Percentiles rank a stretch among this genome's conserved stretches.
These are phyloP conservation scores for Masticophis lateralis DNA, from an alignment of 2,797 vertebrate species.

Conservation along the genomic window DNA sequence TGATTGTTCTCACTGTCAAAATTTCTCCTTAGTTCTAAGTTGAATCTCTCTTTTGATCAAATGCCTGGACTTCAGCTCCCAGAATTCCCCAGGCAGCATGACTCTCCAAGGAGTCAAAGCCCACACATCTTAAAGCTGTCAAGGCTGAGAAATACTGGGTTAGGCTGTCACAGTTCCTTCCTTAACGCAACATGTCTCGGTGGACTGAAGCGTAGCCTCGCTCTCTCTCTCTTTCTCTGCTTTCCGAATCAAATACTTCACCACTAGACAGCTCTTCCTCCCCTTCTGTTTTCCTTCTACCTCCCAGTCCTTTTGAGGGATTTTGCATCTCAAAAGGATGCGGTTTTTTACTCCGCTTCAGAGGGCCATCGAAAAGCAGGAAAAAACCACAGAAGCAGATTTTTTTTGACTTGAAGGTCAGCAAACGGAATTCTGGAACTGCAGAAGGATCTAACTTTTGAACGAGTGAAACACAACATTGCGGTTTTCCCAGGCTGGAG, in stretches of 20 bases:
- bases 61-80: neutral
- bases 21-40: too few species aligned
- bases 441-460: neutral
- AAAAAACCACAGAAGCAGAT: neutral
- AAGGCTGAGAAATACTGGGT: neutral
- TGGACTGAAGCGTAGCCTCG: neutral
- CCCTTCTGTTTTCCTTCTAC: neutral
- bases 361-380: neutral
- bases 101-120: neutral
- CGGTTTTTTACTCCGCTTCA: neutral
- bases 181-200: neutral
- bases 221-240: too few species aligned
- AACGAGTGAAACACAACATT: neutral
- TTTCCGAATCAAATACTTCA: neutral
- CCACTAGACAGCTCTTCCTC: neutral
- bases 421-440: neutral
- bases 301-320: neutral
- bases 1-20: too few species aligned
- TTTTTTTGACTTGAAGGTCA: constrained; percentile 18
- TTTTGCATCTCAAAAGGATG: constrained; percentile 6
- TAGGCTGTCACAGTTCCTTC: neutral
- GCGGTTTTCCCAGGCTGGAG: neutral
- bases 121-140: neutral
- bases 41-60: too few species aligned
- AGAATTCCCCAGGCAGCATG: neutral